Conservation (phyloP, 2,888 invertebrate genomes). For the Oligia latruncula region DNA sequence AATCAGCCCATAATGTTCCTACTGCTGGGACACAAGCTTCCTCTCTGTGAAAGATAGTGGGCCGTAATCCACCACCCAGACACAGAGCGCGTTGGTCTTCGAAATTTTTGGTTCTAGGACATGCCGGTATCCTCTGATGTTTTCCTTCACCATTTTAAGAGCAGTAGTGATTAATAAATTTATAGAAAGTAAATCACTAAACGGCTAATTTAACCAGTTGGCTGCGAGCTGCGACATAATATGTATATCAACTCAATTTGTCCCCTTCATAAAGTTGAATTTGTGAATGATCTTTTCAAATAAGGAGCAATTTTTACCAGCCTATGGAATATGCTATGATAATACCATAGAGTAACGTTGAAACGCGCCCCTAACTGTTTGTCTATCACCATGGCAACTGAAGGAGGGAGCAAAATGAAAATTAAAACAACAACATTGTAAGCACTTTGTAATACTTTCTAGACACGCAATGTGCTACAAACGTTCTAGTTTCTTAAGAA, state of each 20-base stretch:
- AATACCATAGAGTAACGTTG: background rate
- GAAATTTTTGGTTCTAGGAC: background rate
- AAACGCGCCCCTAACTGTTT: constrained; percentile 37
- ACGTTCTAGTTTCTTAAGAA: constrained; percentile 6
- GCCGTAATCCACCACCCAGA: background rate
- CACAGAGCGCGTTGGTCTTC: too few species aligned
- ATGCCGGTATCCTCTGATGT: background rate
- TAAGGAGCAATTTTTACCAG: background rate
- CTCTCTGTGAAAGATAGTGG: background rate
- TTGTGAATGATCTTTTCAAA: background rate
- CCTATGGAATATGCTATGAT: background rate
- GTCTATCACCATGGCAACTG: constrained; percentile 41
- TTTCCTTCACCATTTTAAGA: background rate
- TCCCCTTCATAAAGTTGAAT: background rate
- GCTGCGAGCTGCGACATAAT: too few species aligned
- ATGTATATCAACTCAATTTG: background rate
- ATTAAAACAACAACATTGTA: constrained; percentile 40
- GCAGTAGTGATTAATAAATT: too few species aligned
- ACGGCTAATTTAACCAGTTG: too few species aligned
- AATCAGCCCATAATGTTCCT: background rate
- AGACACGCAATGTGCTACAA: constrained; percentile 29
- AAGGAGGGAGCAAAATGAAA: constrained; percentile 25
- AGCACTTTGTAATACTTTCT: constrained; percentile 29
- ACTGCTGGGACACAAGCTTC: background rate
- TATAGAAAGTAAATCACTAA: too few species aligned